Base-by-base conservation (phyloP, 2,888 invertebrate species). In the Aporophyla nigra region DNA sequence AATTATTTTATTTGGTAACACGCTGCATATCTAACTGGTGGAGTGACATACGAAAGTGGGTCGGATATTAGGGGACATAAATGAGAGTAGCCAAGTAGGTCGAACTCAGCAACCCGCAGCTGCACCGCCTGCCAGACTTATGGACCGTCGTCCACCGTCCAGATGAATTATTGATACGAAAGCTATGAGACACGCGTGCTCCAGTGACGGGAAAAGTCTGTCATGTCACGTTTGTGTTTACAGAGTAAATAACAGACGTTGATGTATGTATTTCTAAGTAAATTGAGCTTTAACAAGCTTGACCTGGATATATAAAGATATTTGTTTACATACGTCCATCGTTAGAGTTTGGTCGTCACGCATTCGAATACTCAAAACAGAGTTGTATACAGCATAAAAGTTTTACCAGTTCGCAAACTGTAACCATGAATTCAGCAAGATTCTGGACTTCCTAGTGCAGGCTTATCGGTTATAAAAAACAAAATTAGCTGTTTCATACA, bases 41-140 rank as follows among this genome's bases (percentile, higher is more conserved):
- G 88, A 88, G 89, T 89, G 92, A 90, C 91, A 85, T 85, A 89
- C 72, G 90, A 91, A 94, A 94, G 92, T 95, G 92, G 95, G 95
- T 95, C 95, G 93, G 93, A 93, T 94, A 94, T 95, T 94, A 94
- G 94, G 94, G 94, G 94, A 94, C 93, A 91, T 91, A 91, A 93
- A 94, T 90, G 94, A 93, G 93, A 91, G 91, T 91, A 87, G 83
- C 93, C 93, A 94, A 95, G 90, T 95, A 90, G 95, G 94, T 93
- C 95, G 92, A 89, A 78, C 76, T 53, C 76, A 46, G 21, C 71
- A 51, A 61, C 79, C 82, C 86, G 66, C 78, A 82, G 76, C 78
- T 87, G 85, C 81, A 83, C 77, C 78, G 85, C 79, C 85, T 80
- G 85, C 76, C 86, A 88, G 90, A 90, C 87, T 89, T 88, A 89